Percentiles rank a stretch among this genome's conserved stretches.
phyloP scores from a whole-genome alignment of 2,113 vertebrate species.

The Poecilia latipinna region DNA sequence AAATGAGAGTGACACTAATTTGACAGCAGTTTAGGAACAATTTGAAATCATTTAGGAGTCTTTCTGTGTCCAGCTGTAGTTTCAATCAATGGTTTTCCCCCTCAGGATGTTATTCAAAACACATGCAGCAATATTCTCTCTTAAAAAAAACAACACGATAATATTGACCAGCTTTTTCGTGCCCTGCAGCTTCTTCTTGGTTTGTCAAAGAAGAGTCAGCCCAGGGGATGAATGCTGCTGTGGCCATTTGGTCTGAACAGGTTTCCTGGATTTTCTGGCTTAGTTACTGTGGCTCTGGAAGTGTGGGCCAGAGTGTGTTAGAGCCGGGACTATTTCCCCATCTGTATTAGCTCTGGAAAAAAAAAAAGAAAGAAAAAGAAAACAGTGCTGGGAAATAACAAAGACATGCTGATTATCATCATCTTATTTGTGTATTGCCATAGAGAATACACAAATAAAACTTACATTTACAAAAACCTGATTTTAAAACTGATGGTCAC shows the following conservation, averaged over 20 bases:
- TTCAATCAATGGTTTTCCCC: slow-evolving; percentile 74
- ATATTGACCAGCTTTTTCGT: slow-evolving; percentile 79
- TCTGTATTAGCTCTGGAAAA: slow-evolving; percentile 14
- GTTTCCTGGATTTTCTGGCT: slow-evolving; percentile 48
- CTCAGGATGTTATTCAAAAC: slow-evolving; percentile 74
- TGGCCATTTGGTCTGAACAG: slow-evolving; percentile 53
- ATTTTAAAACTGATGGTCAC: not conserved
- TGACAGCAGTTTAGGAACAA: slow-evolving; percentile 76
- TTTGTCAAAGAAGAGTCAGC: slow-evolving; percentile 63
- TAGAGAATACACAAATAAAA: not conserved
- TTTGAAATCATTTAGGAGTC: slow-evolving; percentile 65
- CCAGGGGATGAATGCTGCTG: slow-evolving; percentile 59
- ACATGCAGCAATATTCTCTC: slow-evolving; percentile 73
- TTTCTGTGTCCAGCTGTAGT: slow-evolving; percentile 67
- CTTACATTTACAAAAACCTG: not conserved
- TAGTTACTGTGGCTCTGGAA: slow-evolving; percentile 13
- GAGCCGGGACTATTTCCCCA: not conserved
- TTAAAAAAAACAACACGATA: slow-evolving; percentile 70
- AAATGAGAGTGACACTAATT: slow-evolving; percentile 66
- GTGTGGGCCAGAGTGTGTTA: not conserved
- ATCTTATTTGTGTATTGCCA: not conserved
- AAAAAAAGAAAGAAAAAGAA: not conserved
- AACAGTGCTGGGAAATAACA: not conserved
- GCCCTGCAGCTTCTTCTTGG: slow-evolving; percentile 66
- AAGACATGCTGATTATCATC: not conserved